Conservation (phyloP, 2,113 vertebrate species). For the Nerophis ophidion region DNA sequence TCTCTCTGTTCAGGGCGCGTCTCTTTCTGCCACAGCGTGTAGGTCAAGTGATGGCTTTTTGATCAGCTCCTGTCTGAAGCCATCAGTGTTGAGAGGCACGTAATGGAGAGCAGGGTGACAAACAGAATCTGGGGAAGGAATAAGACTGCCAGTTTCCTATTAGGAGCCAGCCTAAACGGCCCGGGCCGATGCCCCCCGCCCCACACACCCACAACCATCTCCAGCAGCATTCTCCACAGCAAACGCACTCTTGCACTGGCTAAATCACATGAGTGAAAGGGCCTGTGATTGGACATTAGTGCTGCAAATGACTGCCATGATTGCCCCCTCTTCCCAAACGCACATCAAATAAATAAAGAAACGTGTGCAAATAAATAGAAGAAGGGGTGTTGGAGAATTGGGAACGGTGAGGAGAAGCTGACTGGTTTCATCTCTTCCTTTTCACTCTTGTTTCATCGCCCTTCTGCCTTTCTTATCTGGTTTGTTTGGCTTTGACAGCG, state of each 20-base stretch:
- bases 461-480: conserved; percentile 77
- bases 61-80: conserved; percentile 99
- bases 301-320: conserved; percentile 98
- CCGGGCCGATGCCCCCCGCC: conserved; percentile 40
- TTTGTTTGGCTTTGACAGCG: conserved; percentile 97
- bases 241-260: conserved; percentile 90
- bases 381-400: conserved; percentile 55
- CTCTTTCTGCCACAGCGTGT: conserved; percentile 81
- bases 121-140: conserved; percentile 92
- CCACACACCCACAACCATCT: conserved; percentile 22
- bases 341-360: conserved; percentile 73
- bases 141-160: conserved; percentile 99
- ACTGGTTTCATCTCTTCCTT: conserved; percentile 62
- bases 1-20: conserved; percentile 35
- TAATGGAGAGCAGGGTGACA: conserved; percentile 82
- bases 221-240: conserved; percentile 58
- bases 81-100: conserved; percentile 99
- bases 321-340: conserved; percentile 82
- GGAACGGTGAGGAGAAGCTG: conserved; percentile 40
- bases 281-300: conserved; percentile 99
- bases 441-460: conserved; percentile 63
- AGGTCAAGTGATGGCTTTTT: conserved; percentile 99
- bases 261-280: conserved; percentile 99
- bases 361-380: conserved; percentile 72
- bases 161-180: conserved; percentile 77